Evolutionary conservation across 2,797 vertebrate species (phyloP).

Genomic region (Hydrocynus forskahlii): DNA sequence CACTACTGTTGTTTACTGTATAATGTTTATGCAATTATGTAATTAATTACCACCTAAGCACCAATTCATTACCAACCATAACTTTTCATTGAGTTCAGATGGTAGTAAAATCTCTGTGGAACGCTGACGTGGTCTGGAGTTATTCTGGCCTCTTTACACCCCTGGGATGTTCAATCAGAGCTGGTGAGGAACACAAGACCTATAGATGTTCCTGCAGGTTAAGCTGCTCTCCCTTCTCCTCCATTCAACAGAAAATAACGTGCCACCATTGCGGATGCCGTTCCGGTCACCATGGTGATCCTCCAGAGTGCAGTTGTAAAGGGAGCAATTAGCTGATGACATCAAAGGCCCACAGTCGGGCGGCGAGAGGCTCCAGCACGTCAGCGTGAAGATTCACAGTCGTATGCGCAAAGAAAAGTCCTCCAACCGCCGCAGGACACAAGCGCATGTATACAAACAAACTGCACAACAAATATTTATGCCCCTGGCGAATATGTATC

Average conservation of each 20-base stretch:
- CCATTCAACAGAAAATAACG: constrained; percentile 46
- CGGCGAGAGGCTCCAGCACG: constrained; percentile 47
- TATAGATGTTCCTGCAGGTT: constrained; percentile 29
- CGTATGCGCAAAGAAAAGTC: constrained; percentile 41
- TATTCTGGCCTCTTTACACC: too few species aligned
- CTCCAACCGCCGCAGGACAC: constrained; percentile 22
- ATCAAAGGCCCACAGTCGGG: constrained; percentile 72
- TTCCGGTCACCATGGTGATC: constrained; percentile 54
- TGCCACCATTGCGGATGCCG: constrained; percentile 26
- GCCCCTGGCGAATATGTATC: background rate
- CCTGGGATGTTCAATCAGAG: too few species aligned
- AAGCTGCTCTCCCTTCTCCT: constrained; percentile 12
- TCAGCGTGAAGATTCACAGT: constrained; percentile 48
- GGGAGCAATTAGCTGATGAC: constrained; percentile 82
- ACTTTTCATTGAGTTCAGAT: too few species aligned
- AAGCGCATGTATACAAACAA: constrained; percentile 42
- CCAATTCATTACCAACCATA: too few species aligned
- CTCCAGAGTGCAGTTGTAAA: constrained; percentile 50
- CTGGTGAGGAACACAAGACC: too few species aligned
- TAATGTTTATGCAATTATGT: too few species aligned
- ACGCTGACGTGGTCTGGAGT: too few species aligned
- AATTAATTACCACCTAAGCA: too few species aligned
- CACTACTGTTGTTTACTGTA: too few species aligned
- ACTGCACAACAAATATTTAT: background rate
- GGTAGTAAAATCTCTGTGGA: too few species aligned